phyloP scores from a whole-genome alignment of 2,797 vertebrate genomes.

The Enoplosus armatus region DNA sequence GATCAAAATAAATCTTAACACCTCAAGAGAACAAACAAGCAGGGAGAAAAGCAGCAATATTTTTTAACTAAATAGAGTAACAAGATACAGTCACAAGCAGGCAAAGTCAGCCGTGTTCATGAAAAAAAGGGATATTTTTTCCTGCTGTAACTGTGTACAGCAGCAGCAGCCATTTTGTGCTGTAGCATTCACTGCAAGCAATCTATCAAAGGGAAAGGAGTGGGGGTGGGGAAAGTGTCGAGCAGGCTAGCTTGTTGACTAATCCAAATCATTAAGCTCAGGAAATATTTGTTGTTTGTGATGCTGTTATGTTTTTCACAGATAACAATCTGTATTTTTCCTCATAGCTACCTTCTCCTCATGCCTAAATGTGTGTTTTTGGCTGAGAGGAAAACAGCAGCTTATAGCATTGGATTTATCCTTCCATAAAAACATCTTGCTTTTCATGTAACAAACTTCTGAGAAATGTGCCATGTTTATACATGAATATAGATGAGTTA shows the following conservation, averaged over 20 bases:
- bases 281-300: conserved; percentile 20
- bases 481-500: neutral
- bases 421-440: neutral
- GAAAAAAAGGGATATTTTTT: conserved; percentile 20
- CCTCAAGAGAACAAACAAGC: neutral
- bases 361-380: conserved; percentile 23
- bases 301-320: neutral
- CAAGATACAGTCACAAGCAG: neutral
- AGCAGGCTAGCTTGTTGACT: conserved; percentile 54
- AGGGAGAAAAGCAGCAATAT: neutral
- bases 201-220: conserved; percentile 54
- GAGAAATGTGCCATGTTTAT: conserved; percentile 8
- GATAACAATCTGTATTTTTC: neutral
- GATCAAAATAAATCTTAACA: conserved; percentile 5
- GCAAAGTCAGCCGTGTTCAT: neutral
- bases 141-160: conserved; percentile 37
- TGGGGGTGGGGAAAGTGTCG: conserved; percentile 49
- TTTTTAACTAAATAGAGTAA: neutral
- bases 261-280: conserved; percentile 24
- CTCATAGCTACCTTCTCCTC: neutral
- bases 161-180: conserved; percentile 79
- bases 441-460: neutral
- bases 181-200: conserved; percentile 57
- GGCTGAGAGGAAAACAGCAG: conserved; percentile 7
- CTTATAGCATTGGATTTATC: conserved; percentile 1